Evolutionary conservation across 53 echinoderm and acorn worm species (phyloP).

Genomic region (Crossaster papposus): DNA sequence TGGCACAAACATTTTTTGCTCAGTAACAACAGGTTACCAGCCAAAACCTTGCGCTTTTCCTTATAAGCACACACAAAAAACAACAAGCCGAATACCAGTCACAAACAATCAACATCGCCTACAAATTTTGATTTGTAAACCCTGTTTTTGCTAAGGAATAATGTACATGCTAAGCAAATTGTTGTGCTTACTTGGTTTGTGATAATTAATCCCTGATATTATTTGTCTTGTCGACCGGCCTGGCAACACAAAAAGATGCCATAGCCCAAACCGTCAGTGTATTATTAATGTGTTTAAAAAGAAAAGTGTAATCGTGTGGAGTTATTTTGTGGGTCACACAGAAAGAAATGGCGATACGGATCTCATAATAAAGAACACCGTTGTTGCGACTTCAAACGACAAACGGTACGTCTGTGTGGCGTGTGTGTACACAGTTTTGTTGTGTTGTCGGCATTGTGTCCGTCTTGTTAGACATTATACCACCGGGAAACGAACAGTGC

Average conservation of each 20-base stretch:
- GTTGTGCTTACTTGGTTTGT: too few species aligned
- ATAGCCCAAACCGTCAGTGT: background rate
- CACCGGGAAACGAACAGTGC: slow-evolving; percentile 54
- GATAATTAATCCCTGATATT: too few species aligned
- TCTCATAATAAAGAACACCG: background rate
- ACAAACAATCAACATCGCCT: too few species aligned
- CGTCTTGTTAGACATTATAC: background rate
- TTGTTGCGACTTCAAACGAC: background rate
- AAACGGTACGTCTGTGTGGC: background rate
- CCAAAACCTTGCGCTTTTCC: too few species aligned
- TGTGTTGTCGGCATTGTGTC: slow-evolving; percentile 18
- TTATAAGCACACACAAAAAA: too few species aligned
- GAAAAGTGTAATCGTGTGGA: background rate
- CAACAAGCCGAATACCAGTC: too few species aligned
- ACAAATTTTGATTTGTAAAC: too few species aligned
- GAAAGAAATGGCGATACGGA: background rate
- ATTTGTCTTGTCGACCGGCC: slow-evolving; percentile 22
- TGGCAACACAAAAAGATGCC: background rate
- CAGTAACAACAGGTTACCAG: too few species aligned
- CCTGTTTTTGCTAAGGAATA: too few species aligned
- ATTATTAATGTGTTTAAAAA: too few species aligned
- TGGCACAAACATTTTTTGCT: too few species aligned
- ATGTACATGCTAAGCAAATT: too few species aligned
- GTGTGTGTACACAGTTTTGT: slow-evolving; percentile 13
- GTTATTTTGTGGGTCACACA: background rate